A percentile compares a stretch with the other conserved stretches of the same genome.
Conservation (phyloP, 2,113 vertebrate genomes). For the Vicugna pacos region DNA sequence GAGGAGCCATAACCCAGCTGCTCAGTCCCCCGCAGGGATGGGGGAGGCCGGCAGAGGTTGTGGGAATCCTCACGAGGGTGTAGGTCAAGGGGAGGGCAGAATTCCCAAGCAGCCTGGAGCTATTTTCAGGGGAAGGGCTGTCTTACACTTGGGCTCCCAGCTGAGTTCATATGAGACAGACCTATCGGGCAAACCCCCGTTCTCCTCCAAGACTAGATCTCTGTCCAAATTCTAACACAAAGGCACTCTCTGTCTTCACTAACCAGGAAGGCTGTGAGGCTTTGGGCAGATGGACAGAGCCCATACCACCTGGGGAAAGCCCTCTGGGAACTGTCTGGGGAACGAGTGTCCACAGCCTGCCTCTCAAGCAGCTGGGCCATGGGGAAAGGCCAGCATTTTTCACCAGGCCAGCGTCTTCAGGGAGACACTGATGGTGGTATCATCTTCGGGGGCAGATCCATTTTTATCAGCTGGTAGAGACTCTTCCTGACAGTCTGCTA, state of each 20-base stretch:
- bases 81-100: neutral
- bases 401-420: neutral
- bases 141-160: neutral
- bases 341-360: neutral
- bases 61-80: neutral
- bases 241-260: neutral
- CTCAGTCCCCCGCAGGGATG: neutral
- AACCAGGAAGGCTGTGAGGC: neutral
- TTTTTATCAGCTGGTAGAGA: neutral
- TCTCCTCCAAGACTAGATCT: neutral
- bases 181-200: neutral
- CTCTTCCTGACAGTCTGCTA: neutral
- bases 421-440: neutral
- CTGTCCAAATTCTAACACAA: neutral
- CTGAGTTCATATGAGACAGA: conserved; percentile 38
- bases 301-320: neutral
- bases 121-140: neutral
- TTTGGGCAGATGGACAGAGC: neutral
- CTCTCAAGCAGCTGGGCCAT: neutral
- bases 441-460: neutral
- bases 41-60: neutral
- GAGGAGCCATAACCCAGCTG: rapidly evolving
- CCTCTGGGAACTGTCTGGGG: neutral
- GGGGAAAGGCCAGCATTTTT: neutral
- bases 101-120: neutral